Base-by-base conservation (phyloP, 2,888 invertebrate genomes). In the Enoplolaimus lenunculus region DNA sequence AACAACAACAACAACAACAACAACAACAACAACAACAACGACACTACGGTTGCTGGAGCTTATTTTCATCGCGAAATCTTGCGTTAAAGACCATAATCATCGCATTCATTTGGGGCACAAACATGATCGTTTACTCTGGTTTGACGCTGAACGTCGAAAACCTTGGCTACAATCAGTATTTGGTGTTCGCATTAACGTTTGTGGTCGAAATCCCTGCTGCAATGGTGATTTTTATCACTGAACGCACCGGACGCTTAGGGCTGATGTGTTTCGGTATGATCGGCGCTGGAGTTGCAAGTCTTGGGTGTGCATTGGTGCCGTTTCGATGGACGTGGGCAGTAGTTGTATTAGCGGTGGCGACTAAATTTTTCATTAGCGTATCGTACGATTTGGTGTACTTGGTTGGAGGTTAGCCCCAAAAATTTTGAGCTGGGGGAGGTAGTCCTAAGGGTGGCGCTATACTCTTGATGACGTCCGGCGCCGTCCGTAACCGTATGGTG, bases 91-190 rank as follows among this genome's bases (percentile, higher is more conserved):
- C 67, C 2, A 13, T 66, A 3, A 66, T 66, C 3, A 29, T 66
- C 2, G 34, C 67, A 13, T 66, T 66, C 21, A 7, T 66, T 3
- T 66, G 67, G 67, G 67, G 29, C 7, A 66, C 67, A 3, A 66
- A 66, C 34, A n/a, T 66, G n/a, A 66, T 66, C 31, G 67, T 66
- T n/a, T 66, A 66, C 67, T 66, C 30, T n/a, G 67, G 67, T n/a
- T 7, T 29, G 3, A 31, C 67, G n/a, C n/a, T 66, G 33, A 66
- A 66, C n/a, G 34, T 66, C n/a, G 67, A 66, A n/a, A 21, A 66
- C n/a, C 34, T 66, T 34, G 67, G 67, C 30, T 31, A 34, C 28
- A 66, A 66, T 31, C 67, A 66, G n/a, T 66, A 66, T 31, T 29
- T 66, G 3, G 67, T 31, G 7, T 66, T 66, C 34, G 67, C 67